Conservation (phyloP, 2,797 vertebrate genomes). For the Bucorvus abyssinicus region DNA sequence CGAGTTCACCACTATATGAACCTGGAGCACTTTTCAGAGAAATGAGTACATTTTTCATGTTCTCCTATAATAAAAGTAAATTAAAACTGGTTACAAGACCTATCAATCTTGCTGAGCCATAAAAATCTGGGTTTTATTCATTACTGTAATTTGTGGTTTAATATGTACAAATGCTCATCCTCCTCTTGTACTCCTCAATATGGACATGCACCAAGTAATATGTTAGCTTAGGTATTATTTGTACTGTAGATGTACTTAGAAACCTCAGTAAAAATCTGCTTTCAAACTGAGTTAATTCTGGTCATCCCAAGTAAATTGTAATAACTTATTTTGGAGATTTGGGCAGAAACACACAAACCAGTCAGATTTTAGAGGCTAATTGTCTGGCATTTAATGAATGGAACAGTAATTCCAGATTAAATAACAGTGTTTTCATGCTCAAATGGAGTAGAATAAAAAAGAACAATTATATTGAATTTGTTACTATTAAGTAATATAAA, state of each 20-base stretch:
- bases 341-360: not conserved
- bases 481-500: not conserved
- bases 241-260: not conserved
- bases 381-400: not conserved
- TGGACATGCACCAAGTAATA: not conserved
- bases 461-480: not conserved
- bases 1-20: not conserved
- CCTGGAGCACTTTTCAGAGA: not conserved
- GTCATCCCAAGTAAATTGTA: not conserved
- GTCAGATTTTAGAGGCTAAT: not conserved
- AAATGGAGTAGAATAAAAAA: not conserved
- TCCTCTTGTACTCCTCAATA: not conserved
- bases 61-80: not conserved
- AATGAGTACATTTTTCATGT: not conserved
- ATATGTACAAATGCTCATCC: not conserved
- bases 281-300: conserved; percentile 18
- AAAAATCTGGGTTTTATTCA: not conserved
- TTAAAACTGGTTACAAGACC: not conserved
- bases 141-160: not conserved
- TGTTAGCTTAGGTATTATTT: not conserved
- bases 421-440: not conserved
- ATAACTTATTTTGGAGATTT: not conserved
- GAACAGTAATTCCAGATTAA: not conserved
- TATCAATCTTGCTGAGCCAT: not conserved
- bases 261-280: not conserved